A percentile compares a stretch with the other conserved stretches of the same genome.
These are phyloP conservation scores for Atta cephalotes DNA, from an alignment of 1,140 invertebrate species.

Conservation along the genomic window DNA sequence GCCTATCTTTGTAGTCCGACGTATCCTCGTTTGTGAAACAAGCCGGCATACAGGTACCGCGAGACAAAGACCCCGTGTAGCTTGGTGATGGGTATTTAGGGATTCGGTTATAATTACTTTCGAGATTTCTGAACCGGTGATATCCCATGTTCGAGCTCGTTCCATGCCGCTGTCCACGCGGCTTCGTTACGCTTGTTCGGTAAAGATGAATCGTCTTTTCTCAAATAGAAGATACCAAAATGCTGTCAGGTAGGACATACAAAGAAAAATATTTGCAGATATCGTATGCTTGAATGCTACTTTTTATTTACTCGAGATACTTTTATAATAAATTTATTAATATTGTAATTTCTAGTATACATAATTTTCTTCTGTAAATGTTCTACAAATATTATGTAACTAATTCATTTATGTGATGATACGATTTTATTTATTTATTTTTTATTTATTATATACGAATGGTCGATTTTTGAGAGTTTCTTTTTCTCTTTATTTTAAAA, in stretches of 20 bases:
- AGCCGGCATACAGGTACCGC: conserved; percentile 81
- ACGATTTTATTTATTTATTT: background rate
- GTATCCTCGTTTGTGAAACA: conserved; percentile 84
- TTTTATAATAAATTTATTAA: conserved; percentile 1
- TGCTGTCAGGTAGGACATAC: conserved; percentile 15
- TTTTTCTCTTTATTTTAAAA: background rate
- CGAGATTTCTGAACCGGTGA: conserved; percentile 76
- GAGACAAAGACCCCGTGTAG: conserved; percentile 79
- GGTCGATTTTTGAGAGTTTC: background rate
- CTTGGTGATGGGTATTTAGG: conserved; percentile 75
- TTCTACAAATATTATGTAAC: background rate
- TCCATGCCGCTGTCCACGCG: conserved; percentile 56
- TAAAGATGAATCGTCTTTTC: conserved; percentile 60
- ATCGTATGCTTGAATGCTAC: background rate
- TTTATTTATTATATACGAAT: no score
- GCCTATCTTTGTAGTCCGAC: conserved; percentile 81
- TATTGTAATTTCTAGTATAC: conserved; percentile 1
- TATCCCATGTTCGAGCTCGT: conserved; percentile 51
- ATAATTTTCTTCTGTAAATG: background rate
- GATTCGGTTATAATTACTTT: conserved; percentile 84
- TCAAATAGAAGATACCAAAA: conserved; percentile 1
- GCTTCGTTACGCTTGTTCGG: conserved; percentile 60
- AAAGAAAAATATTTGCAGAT: background rate
- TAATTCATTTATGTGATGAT: background rate
- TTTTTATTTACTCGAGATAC: background rate